phyloP scores from a whole-genome alignment of 2,888 invertebrate genomes.

The Charanyca ferruginea region DNA sequence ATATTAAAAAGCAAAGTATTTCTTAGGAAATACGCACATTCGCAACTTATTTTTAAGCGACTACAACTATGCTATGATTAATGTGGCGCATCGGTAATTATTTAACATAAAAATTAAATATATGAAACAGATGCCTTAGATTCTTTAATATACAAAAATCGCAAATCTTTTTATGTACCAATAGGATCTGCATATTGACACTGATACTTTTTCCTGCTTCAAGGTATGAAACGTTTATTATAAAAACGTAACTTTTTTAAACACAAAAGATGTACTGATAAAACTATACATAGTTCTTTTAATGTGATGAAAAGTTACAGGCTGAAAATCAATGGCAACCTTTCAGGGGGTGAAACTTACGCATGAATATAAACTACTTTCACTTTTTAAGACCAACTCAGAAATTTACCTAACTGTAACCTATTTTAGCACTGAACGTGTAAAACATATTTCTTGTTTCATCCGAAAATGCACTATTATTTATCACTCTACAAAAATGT shows the following conservation, averaged over 20 bases:
- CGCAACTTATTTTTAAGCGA: not conserved
- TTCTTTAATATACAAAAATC: not conserved
- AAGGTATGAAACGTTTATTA: too few species aligned
- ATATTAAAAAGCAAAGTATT: constrained; percentile 8
- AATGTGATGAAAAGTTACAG: not conserved
- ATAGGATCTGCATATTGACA: not conserved
- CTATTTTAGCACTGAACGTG: not conserved
- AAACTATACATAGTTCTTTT: not conserved
- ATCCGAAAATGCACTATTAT: not conserved
- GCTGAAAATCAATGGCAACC: not conserved
- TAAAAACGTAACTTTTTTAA: not conserved
- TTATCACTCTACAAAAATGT: not conserved
- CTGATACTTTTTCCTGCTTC: too few species aligned
- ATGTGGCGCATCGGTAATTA: not conserved
- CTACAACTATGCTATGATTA: constrained; percentile 11
- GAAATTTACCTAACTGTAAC: too few species aligned
- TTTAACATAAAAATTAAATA: not conserved
- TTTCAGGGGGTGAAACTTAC: not conserved
- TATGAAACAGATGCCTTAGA: too few species aligned
- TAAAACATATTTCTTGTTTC: not conserved
- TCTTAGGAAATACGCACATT: constrained; percentile 2
- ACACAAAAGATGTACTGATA: not conserved
- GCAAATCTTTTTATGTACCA: not conserved
- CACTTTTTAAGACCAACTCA: too few species aligned
- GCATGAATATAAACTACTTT: not conserved